Conservation (phyloP, 2,888 invertebrate genomes). For the Netelia fuscicornis region DNA sequence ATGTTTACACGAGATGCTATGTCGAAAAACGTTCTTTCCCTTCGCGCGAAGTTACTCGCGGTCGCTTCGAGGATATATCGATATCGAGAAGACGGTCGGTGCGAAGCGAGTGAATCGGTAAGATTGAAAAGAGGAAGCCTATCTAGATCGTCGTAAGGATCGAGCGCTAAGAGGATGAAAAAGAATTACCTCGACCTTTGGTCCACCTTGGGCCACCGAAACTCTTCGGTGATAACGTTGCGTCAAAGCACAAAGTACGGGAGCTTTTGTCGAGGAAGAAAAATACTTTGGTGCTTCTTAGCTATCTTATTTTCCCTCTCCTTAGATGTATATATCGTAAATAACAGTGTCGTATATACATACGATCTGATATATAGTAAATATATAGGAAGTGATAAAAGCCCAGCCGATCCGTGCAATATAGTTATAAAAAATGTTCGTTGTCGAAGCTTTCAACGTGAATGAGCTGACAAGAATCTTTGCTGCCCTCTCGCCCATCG, state of each 20-base stretch:
- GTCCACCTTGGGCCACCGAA: slow-evolving; percentile 6
- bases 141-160: slow-evolving; percentile 1
- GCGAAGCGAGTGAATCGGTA: slow-evolving; percentile 15
- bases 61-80: slow-evolving; percentile 8
- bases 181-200: neutral
- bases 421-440: neutral
- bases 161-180: neutral
- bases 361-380: neutral
- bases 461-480: slow-evolving; percentile 52
- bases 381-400: neutral
- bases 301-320: neutral
- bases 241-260: slow-evolving; percentile 34
- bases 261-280: slow-evolving; percentile 24
- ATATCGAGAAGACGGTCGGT: neutral
- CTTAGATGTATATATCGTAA: no score
- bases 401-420: neutral
- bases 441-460: slow-evolving; percentile 21
- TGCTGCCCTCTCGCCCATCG: slow-evolving; percentile 3
- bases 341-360: no score
- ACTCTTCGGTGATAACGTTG: slow-evolving; percentile 44
- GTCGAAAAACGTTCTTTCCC: slow-evolving; percentile 59
- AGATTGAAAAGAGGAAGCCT: slow-evolving; percentile 24
- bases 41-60: slow-evolving; percentile 61
- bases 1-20: slow-evolving; percentile 38
- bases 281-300: slow-evolving; percentile 15